Evolutionary conservation across 92 coral and sea anemone species (phyloP).

Genomic region (Palythoa heliodiscus): DNA sequence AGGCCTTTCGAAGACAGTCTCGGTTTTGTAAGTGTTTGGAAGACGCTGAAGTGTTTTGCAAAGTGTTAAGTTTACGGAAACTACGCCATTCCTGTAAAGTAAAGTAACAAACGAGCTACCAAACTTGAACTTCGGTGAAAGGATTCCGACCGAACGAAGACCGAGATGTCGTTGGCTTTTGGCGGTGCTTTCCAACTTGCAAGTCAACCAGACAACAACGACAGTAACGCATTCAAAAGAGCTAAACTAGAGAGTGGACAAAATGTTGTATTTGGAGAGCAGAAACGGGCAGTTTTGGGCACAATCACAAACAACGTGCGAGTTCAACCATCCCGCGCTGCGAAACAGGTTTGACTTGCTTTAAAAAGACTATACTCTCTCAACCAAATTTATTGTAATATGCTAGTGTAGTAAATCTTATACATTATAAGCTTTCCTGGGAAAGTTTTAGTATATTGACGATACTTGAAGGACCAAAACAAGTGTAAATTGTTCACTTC

Average conservation of each 20-base stretch:
- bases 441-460: neutral
- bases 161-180: slow-evolving; percentile 82
- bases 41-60: neutral
- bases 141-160: slow-evolving; percentile 8
- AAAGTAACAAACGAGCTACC: slow-evolving; percentile 15
- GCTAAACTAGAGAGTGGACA: slow-evolving; percentile 86
- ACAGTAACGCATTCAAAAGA: slow-evolving; percentile 72
- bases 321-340: slow-evolving; percentile 98
- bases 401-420: neutral
- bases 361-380: neutral
- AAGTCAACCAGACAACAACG: slow-evolving; percentile 73
- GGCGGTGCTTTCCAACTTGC: slow-evolving; percentile 80
- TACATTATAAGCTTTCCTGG: neutral
- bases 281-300: slow-evolving; percentile 93
- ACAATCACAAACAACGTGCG: slow-evolving; percentile 95
- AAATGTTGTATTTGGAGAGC: slow-evolving; percentile 59
- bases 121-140: slow-evolving; percentile 9
- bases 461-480: neutral
- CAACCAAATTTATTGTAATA: neutral
- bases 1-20: slow-evolving; percentile 22
- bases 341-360: slow-evolving; percentile 62
- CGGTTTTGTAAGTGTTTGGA: slow-evolving; percentile 5
- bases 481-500: neutral
- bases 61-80: neutral
- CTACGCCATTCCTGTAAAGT: neutral